Base-by-base conservation (phyloP, 2,113 vertebrate species). In the Phrynosoma blainvillii region DNA sequence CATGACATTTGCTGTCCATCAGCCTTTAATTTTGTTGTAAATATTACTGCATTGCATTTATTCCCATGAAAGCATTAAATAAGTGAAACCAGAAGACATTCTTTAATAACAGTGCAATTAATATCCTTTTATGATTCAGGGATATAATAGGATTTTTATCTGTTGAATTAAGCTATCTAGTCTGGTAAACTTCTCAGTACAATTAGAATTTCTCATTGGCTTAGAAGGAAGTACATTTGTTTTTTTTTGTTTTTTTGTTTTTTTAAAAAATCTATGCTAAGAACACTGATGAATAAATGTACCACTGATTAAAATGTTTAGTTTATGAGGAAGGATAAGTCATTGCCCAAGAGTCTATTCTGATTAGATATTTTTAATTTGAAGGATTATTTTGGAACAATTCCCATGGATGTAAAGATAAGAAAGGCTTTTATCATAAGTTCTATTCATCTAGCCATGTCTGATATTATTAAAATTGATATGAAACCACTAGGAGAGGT, bases 91-190 rank as follows among this genome's bases (percentile, higher is more conserved):
- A 91, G 82, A 90, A 93, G 56, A 1, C 79, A 77, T 85, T 68
- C 73, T 90, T 93, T 91, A 95, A 90, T 87, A 95, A 83, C 83
- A 89, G 70, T 85, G 47, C 90, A 93, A 92, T 95, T 91, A 93
- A 93, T 95, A 86, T 84, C 47, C 47, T 23, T 76, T 92, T 92
- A 91, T 30, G 59, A 88, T 87, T 76, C 79, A 86, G 82, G 25
- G 90, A 89, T 93, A 84, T 93, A 94, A 94, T 84, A 93, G 92
- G 47, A 25, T 92, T 96, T 94, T 94, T 95, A 90, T 94, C 68
- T 90, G 87, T 91, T 92, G 82, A 86, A 93, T 94, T 91, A 94
- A 96, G 93, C 80, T 93, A 59, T 91, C 73, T 94, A 77, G 73
- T 85, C 79, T 90, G 89, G 5, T 93, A 94, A 92, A 70, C 47